phyloP scores from a whole-genome alignment of 2,113 vertebrate species.

The Pachyramphus minor region DNA sequence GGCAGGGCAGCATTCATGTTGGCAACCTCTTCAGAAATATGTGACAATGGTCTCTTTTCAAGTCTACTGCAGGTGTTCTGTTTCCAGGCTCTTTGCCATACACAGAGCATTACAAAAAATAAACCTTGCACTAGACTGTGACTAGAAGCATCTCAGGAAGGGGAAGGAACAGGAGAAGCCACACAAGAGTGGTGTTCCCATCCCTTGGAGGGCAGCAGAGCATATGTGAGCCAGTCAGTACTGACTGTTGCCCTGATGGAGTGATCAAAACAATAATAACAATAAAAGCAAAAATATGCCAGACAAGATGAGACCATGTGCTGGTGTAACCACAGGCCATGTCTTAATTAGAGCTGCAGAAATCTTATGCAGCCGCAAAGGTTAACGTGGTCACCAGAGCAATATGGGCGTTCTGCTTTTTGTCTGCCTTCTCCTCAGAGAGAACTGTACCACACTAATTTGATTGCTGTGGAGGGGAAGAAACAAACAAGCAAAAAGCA shows the following conservation, averaged over 20 bases:
- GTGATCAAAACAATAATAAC: neutral
- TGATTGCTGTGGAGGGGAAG: neutral
- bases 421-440: neutral
- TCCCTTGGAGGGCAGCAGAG: neutral
- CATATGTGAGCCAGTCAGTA: rapidly evolving
- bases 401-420: neutral
- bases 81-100: neutral
- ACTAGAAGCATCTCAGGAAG: neutral
- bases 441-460: neutral
- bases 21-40: rapidly evolving
- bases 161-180: neutral
- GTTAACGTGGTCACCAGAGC: neutral
- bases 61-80: neutral
- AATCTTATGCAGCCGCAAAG: neutral
- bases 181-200: rapidly evolving
- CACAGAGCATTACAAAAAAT: neutral
- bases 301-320: neutral
- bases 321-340: neutral
- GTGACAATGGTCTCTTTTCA: neutral
- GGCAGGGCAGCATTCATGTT: neutral
- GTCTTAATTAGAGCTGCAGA: neutral
- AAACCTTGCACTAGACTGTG: neutral
- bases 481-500: neutral
- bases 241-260: neutral
- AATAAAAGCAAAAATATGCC: neutral